These are phyloP conservation scores for Anoplolepis gracilipes DNA, from an alignment of 1,140 invertebrate species.

Conservation along the genomic window DNA sequence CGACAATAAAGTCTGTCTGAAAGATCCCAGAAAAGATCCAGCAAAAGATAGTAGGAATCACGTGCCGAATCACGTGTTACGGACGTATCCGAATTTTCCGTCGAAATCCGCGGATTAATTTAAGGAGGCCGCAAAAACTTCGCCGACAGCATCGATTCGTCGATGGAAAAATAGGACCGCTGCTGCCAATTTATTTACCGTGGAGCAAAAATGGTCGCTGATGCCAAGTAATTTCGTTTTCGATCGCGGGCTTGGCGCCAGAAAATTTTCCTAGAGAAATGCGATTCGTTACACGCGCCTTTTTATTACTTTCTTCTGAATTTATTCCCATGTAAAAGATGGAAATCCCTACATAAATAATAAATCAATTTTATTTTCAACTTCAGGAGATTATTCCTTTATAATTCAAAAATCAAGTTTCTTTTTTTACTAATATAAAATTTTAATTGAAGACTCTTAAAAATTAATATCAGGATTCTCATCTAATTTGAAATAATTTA, in stretches of 20 bases:
- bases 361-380: not conserved
- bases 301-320: not conserved
- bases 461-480: too few relatives aligned
- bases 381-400: not conserved
- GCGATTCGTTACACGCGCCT: not conserved
- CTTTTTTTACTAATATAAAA: not conserved
- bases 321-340: not conserved
- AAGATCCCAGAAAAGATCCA: not conserved
- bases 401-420: not conserved
- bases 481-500: not conserved
- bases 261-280: slow-evolving; percentile 6
- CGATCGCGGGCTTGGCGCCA: slow-evolving; percentile 5
- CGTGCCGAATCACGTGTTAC: slow-evolving; percentile 27
- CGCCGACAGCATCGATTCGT: slow-evolving; percentile 27
- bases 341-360: not conserved
- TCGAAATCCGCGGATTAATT: slow-evolving; percentile 54
- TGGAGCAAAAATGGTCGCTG: not conserved
- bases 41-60: not conserved
- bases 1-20: slow-evolving; percentile 41
- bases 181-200: slow-evolving; percentile 49
- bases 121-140: slow-evolving; percentile 20
- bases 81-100: slow-evolving; percentile 57
- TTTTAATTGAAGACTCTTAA: not conserved
- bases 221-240: slow-evolving; percentile 37
- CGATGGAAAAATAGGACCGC: not conserved